Conservation (phyloP, 2,113 vertebrate species). For the Sakesphorus luctuosus region DNA sequence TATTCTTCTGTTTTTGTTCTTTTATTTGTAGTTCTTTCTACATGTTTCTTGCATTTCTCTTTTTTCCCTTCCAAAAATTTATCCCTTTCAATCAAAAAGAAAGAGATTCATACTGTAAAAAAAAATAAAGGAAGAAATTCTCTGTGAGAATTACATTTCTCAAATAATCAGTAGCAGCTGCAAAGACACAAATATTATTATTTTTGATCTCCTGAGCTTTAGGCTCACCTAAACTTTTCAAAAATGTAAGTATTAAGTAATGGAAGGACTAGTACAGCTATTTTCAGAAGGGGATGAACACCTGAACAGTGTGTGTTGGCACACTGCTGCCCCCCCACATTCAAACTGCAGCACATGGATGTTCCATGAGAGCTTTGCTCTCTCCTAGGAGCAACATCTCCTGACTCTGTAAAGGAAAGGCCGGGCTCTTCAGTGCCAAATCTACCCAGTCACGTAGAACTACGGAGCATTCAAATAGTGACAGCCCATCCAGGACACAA, state of each 20-base stretch:
- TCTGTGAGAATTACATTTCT: background rate
- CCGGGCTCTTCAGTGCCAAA: background rate
- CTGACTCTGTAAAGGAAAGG: background rate
- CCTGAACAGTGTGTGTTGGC: background rate
- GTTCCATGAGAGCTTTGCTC: background rate
- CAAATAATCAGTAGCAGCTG: background rate
- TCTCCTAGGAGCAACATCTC: background rate
- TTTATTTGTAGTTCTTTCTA: background rate
- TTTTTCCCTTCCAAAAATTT: background rate
- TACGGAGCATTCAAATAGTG: background rate
- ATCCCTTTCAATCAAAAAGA: background rate
- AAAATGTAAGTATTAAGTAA: background rate
- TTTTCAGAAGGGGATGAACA: background rate
- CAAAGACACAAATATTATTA: background rate
- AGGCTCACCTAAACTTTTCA: background rate
- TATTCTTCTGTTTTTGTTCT: background rate
- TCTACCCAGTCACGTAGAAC: background rate
- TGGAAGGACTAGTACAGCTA: background rate
- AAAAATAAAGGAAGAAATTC: background rate
- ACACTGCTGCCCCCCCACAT: background rate
- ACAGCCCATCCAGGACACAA: background rate
- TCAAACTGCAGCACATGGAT: background rate
- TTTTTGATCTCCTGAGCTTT: background rate
- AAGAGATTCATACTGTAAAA: background rate
- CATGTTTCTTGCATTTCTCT: background rate